Percentiles rank a stretch among this genome's conserved stretches.
Evolutionary conservation across 2,888 invertebrate species (phyloP).

Genomic region (Dascillus cervinus): DNA sequence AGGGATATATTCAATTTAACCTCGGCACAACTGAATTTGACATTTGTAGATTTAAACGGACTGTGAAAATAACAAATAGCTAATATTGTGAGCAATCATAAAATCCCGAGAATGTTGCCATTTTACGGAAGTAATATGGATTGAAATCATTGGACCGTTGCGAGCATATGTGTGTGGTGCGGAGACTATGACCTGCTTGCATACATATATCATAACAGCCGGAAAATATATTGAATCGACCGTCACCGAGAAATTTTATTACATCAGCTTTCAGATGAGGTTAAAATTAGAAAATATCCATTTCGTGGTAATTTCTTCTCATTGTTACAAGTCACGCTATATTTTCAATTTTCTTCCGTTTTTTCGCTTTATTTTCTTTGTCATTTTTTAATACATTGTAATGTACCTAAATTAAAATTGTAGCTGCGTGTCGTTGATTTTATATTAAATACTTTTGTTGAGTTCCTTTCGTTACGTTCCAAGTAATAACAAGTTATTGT

Average conservation of each 20-base stretch:
- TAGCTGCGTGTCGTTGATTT: too few relatives aligned
- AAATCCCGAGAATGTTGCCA: conserved; percentile 32
- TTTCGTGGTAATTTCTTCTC: conserved; percentile 19
- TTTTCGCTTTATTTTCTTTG: too few relatives aligned
- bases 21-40: conserved; percentile 25
- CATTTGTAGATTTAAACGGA: conserved; percentile 31
- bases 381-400: too few relatives aligned
- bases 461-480: too few relatives aligned
- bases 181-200: conserved; percentile 13
- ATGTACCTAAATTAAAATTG: conserved; percentile 6
- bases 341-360: conserved; percentile 16
- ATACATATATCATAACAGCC: conserved; percentile 17
- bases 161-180: conserved; percentile 9
- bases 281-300: conserved; percentile 21
- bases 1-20: conserved; percentile 15
- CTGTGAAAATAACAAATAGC: conserved; percentile 34
- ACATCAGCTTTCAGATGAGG: conserved; percentile 11
- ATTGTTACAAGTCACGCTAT: conserved; percentile 21
- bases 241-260: too few relatives aligned
- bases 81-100: conserved; percentile 31
- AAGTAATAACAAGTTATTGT: too few relatives aligned
- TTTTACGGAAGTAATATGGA: conserved; percentile 30
- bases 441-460: too few relatives aligned
- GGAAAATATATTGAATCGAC: too few relatives aligned
- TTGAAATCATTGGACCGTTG: conserved; percentile 27